Conservation (phyloP, 2,888 invertebrate genomes). For the Melinaea menophilus region DNA sequence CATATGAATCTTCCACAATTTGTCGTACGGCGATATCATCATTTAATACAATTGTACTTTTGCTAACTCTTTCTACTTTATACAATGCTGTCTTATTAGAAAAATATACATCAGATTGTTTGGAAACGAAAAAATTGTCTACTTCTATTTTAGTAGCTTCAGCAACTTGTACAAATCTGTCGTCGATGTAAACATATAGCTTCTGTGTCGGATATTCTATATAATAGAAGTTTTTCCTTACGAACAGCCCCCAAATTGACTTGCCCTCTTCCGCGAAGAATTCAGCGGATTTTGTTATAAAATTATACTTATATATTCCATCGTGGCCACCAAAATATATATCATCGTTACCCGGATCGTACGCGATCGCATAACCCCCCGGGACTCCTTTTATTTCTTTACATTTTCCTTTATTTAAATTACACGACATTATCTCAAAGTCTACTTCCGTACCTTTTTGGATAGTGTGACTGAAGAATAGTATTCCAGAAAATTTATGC, state of each 20-base stretch:
- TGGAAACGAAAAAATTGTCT: conserved; percentile 57
- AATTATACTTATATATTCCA: conserved; percentile 67
- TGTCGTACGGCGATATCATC: conserved; percentile 54
- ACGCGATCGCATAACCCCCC: conserved; percentile 63
- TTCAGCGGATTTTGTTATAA: conserved; percentile 53
- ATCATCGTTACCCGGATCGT: conserved; percentile 62
- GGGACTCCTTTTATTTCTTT: conserved; percentile 45
- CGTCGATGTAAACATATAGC: conserved; percentile 51
- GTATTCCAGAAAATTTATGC: conserved; percentile 55
- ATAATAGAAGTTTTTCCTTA: conserved; percentile 60
- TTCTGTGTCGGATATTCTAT: conserved; percentile 63
- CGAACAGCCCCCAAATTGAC: conserved; percentile 61
- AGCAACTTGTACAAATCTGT: conserved; percentile 50
- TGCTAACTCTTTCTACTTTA: conserved; percentile 48
- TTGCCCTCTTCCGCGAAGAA: conserved; percentile 61
- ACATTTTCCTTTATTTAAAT: conserved; percentile 46
- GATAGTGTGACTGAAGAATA: conserved; percentile 64
- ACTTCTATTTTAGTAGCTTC: conserved; percentile 56
- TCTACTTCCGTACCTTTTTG: conserved; percentile 49
- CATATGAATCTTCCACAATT: conserved; percentile 58
- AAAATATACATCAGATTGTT: conserved; percentile 52
- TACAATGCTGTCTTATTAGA: conserved; percentile 64
- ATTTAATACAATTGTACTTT: conserved; percentile 41
- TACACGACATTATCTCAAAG: conserved; percentile 54
- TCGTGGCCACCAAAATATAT: conserved; percentile 66